Evolutionary conservation across 2,888 invertebrate genomes (phyloP), one percentile per base, ranked within the genome.

Genomic region (Plebejus melissa): DNA sequence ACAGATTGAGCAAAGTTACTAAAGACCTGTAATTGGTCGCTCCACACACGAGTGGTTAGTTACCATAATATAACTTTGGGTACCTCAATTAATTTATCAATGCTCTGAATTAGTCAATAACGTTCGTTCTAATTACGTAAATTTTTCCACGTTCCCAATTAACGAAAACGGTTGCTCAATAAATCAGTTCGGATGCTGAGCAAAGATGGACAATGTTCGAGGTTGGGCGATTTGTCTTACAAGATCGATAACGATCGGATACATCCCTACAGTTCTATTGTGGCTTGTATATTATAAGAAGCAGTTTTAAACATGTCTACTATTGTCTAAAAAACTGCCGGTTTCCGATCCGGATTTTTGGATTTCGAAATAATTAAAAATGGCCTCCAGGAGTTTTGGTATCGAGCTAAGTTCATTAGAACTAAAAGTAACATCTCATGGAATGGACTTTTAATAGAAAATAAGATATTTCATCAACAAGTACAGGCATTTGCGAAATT

Each of bases 221-320:
- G 82, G 85, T 88, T 85, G 89, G 90, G 85, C 88, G 84, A 90
- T 91, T 91, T 90, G 91, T 92, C 90, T 91, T 85, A 87, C 88
- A 87, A 82, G 81, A 77, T 72, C 81, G 92, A 93, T 93, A 90
- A 88, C 54, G 81, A 91, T 91, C 91, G 70, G 71, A 36, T 69
- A 72, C 76, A 76, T 77, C 77, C 78, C 78, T 75, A 74, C 77
- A 78, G 77, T 76, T 70, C 76, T 79, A 78, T 78, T 77, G 79
- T 77, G 76, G 57, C 58, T 38, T 75, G 72, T 72, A 54, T 72
- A 54, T 72, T 72, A 72, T 72, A 72, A 72, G 54, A 54, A 54
- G 72, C 72, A 72, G 72, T 54, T 72, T 50, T 36, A 72, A 36
- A 41, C 58, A 9, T 46, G 46, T 22, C 22, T 46, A 28, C 46